These are phyloP conservation scores for Rhizomys pruinosus DNA, from an alignment of 2,113 vertebrate species.

Conservation along the genomic window DNA sequence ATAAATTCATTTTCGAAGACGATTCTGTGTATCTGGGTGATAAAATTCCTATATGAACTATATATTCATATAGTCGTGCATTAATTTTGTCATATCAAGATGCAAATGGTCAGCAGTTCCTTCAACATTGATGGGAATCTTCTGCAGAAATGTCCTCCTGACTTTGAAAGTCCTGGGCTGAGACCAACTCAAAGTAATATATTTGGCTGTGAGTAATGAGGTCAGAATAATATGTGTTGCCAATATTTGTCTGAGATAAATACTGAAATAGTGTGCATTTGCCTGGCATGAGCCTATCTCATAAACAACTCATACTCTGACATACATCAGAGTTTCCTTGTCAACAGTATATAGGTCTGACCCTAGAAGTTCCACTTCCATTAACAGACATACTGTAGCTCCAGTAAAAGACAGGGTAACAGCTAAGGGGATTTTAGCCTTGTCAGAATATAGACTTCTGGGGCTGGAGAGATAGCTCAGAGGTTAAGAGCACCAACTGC, in stretches of 20 bases:
- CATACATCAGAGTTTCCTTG: slow-evolving; percentile 47
- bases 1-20: too few species aligned
- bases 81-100: slow-evolving; percentile 7
- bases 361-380: slow-evolving; percentile 65
- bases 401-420: background rate
- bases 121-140: background rate
- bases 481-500: too few species aligned
- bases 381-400: background rate
- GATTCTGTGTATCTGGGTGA: too few species aligned
- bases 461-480: background rate
- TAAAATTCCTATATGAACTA: background rate
- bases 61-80: background rate
- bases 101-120: background rate
- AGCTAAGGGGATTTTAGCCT: too few species aligned
- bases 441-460: too few species aligned
- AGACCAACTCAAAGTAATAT: background rate
- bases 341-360: slow-evolving; percentile 41
- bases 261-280: slow-evolving; percentile 30
- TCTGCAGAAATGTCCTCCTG: background rate
- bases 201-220: background rate
- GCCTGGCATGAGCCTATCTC: background rate
- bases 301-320: background rate
- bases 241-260: slow-evolving; percentile 41
- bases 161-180: background rate
- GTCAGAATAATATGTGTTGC: slow-evolving; percentile 3